Evolutionary conservation across 1,140 invertebrate genomes (phyloP).

Genomic region (Drosophila malerkotliana): DNA sequence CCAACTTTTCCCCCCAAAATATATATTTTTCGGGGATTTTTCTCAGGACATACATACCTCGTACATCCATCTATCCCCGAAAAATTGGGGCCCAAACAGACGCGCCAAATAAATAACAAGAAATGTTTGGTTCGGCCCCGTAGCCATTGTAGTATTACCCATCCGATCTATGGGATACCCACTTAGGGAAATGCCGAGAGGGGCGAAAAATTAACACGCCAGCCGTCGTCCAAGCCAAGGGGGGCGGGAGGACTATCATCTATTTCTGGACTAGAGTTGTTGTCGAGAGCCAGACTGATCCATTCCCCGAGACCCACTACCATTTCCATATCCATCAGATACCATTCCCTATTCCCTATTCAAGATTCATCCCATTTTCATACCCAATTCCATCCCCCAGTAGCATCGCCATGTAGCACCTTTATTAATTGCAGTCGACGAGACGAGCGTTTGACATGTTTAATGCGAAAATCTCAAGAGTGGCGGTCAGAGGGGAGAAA

Average conservation of each 20-base stretch:
- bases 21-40: no score
- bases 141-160: slow-evolving; percentile 6
- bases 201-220: slow-evolving; percentile 63
- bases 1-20: slow-evolving; percentile 11
- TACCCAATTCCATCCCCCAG: slow-evolving; percentile 4
- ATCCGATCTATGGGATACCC: slow-evolving; percentile 12
- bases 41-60: no score
- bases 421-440: slow-evolving; percentile 81
- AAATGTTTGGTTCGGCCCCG: slow-evolving; percentile 20
- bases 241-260: slow-evolving; percentile 9
- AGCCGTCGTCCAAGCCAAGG: slow-evolving; percentile 11
- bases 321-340: neutral
- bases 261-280: slow-evolving; percentile 43
- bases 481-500: neutral
- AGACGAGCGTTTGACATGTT: slow-evolving; percentile 79
- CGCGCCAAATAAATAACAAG: slow-evolving; percentile 78
- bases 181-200: slow-evolving; percentile 14
- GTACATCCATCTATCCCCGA: slow-evolving; percentile 1
- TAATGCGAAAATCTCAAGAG: slow-evolving; percentile 68
- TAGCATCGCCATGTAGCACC: slow-evolving; percentile 66
- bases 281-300: slow-evolving; percentile 30
- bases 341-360: neutral
- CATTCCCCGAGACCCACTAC: neutral
- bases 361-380: neutral
- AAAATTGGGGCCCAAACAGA: slow-evolving; percentile 71